Evolutionary conservation across 2,888 invertebrate species (phyloP).

Genomic region (Papilio protenor): DNA sequence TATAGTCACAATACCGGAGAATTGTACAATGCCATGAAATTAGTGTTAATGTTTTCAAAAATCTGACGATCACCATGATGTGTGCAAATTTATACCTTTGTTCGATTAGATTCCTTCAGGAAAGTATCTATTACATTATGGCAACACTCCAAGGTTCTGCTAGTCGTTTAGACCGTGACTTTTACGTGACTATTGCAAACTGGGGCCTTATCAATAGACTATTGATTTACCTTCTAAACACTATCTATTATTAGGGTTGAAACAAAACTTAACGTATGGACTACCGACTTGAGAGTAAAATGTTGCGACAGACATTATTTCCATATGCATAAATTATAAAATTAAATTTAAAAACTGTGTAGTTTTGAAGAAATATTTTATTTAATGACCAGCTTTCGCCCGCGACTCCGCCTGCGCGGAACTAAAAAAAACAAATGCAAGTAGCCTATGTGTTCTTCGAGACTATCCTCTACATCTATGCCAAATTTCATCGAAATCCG

Average conservation of each 20-base stretch:
- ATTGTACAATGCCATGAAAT: too few species aligned
- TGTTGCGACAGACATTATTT: neutral
- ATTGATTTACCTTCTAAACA: conserved; percentile 25
- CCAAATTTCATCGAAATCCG: too few species aligned
- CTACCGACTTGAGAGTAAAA: neutral
- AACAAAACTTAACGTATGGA: neutral
- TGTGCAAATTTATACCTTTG: conserved; percentile 34
- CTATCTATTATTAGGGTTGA: conserved; percentile 29
- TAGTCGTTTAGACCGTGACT: conserved; percentile 36
- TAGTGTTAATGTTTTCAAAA: too few species aligned
- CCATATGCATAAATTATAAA: neutral
- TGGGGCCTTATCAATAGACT: conserved; percentile 23
- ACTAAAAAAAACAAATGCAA: too few species aligned
- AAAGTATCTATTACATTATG: conserved; percentile 47
- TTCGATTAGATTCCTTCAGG: conserved; percentile 40
- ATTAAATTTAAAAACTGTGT: too few species aligned
- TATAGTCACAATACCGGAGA: too few species aligned
- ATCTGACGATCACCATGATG: neutral
- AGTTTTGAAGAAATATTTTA: too few species aligned
- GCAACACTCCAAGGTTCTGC: conserved; percentile 47
- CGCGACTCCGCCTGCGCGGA: too few species aligned
- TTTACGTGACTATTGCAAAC: conserved; percentile 34
- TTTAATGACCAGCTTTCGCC: too few species aligned
- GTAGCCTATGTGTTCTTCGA: too few species aligned
- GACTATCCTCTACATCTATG: too few species aligned